Conservation (phyloP, 2,888 invertebrate species). For the Eustalomyia histrio region DNA sequence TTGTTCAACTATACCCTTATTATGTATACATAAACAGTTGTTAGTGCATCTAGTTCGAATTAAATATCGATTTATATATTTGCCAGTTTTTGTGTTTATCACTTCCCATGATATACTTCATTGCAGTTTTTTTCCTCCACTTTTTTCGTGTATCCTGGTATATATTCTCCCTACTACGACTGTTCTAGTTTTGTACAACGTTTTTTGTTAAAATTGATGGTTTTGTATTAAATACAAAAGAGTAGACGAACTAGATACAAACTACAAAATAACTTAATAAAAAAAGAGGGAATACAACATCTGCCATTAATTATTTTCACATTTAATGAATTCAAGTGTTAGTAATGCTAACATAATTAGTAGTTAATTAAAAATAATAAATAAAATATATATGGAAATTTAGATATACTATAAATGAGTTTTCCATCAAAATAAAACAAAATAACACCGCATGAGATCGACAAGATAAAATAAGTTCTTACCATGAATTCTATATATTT, state of each 20-base stretch:
- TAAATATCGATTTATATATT: constrained; percentile 36
- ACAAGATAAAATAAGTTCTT: too few species aligned
- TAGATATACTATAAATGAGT: too few species aligned
- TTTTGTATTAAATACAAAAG: constrained; percentile 3
- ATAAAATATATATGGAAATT: too few species aligned
- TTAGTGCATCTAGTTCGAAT: constrained; percentile 26
- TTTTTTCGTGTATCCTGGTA: not conserved
- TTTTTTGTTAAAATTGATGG: not conserved
- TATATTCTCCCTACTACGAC: not conserved
- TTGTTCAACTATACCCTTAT: too few species aligned
- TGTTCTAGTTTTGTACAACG: not conserved
- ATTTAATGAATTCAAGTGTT: constrained; percentile 33
- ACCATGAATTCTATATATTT: too few species aligned
- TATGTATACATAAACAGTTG: too few species aligned
- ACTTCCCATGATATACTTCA: constrained; percentile 2
- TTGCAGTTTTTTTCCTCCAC: not conserved
- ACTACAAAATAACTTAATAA: constrained; percentile 10
- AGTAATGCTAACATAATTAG: constrained; percentile 52
- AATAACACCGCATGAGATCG: too few species aligned
- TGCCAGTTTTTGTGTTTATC: constrained; percentile 23
- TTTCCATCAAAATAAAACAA: too few species aligned
- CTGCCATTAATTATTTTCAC: constrained; percentile 51
- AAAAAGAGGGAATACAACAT: constrained; percentile 23
- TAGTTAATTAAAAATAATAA: constrained; percentile 38
- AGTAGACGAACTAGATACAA: not conserved